phyloP scores from a whole-genome alignment of 1,140 invertebrate species.

The Cydia splendana region DNA sequence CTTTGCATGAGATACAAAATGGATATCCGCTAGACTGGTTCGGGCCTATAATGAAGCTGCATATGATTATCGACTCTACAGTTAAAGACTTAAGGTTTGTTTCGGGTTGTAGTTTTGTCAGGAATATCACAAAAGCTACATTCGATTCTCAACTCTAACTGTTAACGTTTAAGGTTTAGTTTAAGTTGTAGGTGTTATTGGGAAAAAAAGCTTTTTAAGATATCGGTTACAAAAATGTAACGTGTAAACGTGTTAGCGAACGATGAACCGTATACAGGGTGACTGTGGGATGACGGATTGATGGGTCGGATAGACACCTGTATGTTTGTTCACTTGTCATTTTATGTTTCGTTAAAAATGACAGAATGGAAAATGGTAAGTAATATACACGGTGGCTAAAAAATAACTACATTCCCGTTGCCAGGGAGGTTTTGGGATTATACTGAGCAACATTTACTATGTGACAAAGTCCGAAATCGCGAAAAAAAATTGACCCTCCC shows the following conservation, averaged over 20 bases:
- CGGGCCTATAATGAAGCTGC: too few relatives aligned
- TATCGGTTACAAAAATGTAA: constrained; percentile 3
- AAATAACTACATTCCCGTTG: too few relatives aligned
- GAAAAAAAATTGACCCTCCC: too few relatives aligned
- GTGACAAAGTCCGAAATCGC: too few relatives aligned
- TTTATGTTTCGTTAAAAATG: too few relatives aligned
- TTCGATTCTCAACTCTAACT: too few relatives aligned
- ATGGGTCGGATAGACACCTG: neutral
- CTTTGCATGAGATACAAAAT: neutral
- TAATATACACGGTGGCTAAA: too few relatives aligned
- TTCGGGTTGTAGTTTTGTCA: neutral
- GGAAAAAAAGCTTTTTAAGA: constrained; percentile 16
- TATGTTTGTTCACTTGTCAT: too few relatives aligned
- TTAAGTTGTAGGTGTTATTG: neutral
- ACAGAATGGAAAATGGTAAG: too few relatives aligned
- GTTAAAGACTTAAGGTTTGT: neutral
- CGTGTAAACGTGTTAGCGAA: constrained; percentile 2
- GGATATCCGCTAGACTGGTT: neutral
- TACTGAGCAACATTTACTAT: too few relatives aligned
- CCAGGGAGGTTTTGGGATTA: too few relatives aligned
- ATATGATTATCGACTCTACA: neutral
- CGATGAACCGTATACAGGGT: neutral
- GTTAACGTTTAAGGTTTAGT: neutral
- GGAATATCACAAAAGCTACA: too few relatives aligned
- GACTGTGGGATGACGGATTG: neutral